phyloP scores from a whole-genome alignment of 2,113 vertebrate genomes.

The Heloderma charlesbogerti region DNA sequence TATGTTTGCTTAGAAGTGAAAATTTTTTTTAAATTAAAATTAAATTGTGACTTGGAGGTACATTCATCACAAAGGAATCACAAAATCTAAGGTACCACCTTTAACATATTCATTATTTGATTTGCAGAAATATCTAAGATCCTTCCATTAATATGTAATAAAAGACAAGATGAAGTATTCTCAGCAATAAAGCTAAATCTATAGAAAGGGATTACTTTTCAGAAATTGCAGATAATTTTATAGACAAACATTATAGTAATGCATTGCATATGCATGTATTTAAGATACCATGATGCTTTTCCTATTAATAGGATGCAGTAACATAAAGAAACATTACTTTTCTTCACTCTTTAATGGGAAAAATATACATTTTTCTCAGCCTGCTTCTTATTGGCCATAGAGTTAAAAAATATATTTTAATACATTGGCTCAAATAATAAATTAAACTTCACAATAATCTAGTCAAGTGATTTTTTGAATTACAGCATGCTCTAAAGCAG shows the following conservation, averaged over 20 bases:
- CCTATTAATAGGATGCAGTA: not conserved
- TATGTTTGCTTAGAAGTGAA: conserved; percentile 16
- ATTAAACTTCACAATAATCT: conserved; percentile 9
- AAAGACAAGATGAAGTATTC: not conserved
- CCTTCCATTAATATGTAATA: not conserved
- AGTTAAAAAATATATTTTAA: not conserved
- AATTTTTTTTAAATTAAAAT: not conserved
- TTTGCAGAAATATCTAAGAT: conserved; percentile 32
- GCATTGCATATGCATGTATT: not conserved
- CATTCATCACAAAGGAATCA: conserved; percentile 38
- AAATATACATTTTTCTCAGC: not conserved
- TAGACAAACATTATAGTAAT: conserved; percentile 16
- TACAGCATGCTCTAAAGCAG: conserved; percentile 26
- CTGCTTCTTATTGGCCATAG: conserved; percentile 1
- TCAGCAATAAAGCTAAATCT: conserved; percentile 27
- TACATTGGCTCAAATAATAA: conserved; percentile 3
- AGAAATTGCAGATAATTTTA: conserved; percentile 39
- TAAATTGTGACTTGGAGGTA: conserved; percentile 15
- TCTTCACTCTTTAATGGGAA: not conserved
- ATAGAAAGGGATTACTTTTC: not conserved
- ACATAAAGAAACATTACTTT: not conserved
- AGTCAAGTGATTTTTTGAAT: not conserved
- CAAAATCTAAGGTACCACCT: conserved; percentile 24
- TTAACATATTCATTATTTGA: conserved; percentile 44
- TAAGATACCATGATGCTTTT: not conserved